These are phyloP conservation scores for Nibea coibor DNA, from an alignment of 2,113 vertebrate species.

Conservation along the genomic window DNA sequence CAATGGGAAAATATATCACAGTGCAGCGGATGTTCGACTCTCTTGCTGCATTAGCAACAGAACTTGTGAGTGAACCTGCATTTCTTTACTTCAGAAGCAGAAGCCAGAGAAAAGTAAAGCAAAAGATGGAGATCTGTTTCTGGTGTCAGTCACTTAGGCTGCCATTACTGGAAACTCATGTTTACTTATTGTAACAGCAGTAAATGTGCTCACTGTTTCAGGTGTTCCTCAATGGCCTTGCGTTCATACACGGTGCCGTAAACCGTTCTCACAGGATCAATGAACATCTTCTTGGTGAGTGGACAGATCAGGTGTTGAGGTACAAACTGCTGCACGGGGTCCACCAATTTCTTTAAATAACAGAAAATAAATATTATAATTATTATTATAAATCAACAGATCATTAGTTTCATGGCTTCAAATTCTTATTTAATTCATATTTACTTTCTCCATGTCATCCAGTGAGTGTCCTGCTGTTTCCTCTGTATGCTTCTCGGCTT, in stretches of 20 bases:
- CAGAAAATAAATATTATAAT: neutral
- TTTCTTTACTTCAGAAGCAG: neutral
- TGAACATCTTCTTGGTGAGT: conserved; percentile 73
- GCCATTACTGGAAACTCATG: neutral
- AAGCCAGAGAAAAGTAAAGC: neutral
- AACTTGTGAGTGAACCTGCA: neutral
- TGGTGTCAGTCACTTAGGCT: neutral
- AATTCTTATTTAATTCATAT: too few relatives aligned
- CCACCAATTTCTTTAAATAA: conserved; percentile 59
- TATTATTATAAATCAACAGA: too few relatives aligned
- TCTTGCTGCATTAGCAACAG: neutral
- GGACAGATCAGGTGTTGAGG: conserved; percentile 67
- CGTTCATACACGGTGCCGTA: conserved; percentile 68
- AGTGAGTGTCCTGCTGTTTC: conserved; percentile 60
- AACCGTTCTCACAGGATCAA: conserved; percentile 75
- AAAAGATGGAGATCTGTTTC: neutral
- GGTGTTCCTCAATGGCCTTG: conserved; percentile 71
- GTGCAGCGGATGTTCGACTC: neutral
- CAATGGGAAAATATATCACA: too few relatives aligned
- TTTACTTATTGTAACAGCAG: neutral
- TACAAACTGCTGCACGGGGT: conserved; percentile 8
- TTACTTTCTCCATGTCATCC: conserved; percentile 76
- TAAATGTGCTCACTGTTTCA: conserved; percentile 61
- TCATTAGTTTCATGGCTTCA: too few relatives aligned
- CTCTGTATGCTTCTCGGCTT: conserved; percentile 67